These are phyloP conservation scores for Ictalurus punctatus DNA, from an alignment of 2,113 vertebrate genomes.

Conservation along the genomic window DNA sequence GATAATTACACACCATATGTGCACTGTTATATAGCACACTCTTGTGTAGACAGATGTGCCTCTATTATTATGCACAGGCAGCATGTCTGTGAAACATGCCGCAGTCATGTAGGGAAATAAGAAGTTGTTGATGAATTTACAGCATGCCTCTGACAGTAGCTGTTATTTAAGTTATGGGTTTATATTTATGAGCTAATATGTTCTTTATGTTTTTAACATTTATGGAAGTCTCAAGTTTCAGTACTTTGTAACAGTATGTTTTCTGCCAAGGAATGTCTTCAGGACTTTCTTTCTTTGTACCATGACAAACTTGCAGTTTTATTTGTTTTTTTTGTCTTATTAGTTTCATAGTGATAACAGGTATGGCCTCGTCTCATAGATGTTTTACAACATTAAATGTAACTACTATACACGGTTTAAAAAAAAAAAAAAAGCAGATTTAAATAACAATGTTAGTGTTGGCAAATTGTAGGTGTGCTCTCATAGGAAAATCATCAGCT, in stretches of 20 bases:
- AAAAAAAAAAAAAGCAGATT: neutral
- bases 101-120: neutral
- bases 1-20: constrained; percentile 7
- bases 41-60: constrained; percentile 5
- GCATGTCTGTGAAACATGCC: neutral
- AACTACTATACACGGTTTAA: neutral
- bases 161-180: neutral
- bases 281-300: neutral
- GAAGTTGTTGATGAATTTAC: neutral
- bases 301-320: neutral
- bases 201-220: neutral
- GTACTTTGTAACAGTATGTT: neutral
- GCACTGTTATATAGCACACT: neutral
- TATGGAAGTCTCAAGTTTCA: neutral
- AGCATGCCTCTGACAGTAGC: neutral
- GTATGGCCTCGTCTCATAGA: neutral
- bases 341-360: neutral
- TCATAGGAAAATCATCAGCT: neutral
- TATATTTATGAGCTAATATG: neutral
- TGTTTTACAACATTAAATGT: neutral
- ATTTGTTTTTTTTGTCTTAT: neutral
- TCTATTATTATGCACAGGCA: neutral
- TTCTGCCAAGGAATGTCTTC: neutral
- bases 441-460: neutral
- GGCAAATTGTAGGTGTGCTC: neutral